Percentiles rank a stretch among this genome's conserved stretches.
phyloP scores from a whole-genome alignment of 2,113 vertebrate species.

The Perccottus glenii region DNA sequence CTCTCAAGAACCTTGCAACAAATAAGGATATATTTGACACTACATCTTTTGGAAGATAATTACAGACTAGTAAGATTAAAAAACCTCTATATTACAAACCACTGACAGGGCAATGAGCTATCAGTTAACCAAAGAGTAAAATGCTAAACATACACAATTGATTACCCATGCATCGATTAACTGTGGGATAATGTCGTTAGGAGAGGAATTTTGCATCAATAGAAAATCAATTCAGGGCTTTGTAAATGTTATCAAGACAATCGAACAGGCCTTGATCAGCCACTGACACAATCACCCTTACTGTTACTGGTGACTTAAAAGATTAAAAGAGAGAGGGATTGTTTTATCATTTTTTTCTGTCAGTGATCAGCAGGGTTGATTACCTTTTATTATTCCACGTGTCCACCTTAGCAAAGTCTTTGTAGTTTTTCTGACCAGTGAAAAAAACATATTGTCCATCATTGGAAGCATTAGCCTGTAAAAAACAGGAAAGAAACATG shows the following conservation, averaged over 20 bases:
- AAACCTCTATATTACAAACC: too few relatives aligned
- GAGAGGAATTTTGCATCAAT: not conserved
- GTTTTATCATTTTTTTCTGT: not conserved
- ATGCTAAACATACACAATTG: not conserved
- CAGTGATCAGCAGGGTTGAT: slow-evolving; percentile 4
- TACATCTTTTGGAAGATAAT: too few relatives aligned
- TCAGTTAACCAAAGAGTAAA: too few relatives aligned
- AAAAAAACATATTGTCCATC: slow-evolving; percentile 91
- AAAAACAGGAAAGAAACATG: slow-evolving; percentile 9
- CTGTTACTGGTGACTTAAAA: not conserved
- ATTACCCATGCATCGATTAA: not conserved
- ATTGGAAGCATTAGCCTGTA: slow-evolving; percentile 87
- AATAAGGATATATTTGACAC: too few relatives aligned
- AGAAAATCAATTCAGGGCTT: not conserved
- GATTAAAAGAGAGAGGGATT: not conserved
- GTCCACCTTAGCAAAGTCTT: slow-evolving; percentile 89
- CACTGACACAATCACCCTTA: slow-evolving; percentile 4
- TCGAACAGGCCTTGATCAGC: not conserved
- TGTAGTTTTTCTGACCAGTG: slow-evolving; percentile 85
- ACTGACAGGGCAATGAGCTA: too few relatives aligned
- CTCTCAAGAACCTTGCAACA: too few relatives aligned
- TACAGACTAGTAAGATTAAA: too few relatives aligned
- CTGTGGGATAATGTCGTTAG: not conserved
- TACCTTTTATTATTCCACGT: slow-evolving; percentile 90
- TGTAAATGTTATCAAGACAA: not conserved